These are phyloP conservation scores for Trichogramma pretiosum DNA, from an alignment of 1,140 invertebrate genomes.

Conservation along the genomic window DNA sequence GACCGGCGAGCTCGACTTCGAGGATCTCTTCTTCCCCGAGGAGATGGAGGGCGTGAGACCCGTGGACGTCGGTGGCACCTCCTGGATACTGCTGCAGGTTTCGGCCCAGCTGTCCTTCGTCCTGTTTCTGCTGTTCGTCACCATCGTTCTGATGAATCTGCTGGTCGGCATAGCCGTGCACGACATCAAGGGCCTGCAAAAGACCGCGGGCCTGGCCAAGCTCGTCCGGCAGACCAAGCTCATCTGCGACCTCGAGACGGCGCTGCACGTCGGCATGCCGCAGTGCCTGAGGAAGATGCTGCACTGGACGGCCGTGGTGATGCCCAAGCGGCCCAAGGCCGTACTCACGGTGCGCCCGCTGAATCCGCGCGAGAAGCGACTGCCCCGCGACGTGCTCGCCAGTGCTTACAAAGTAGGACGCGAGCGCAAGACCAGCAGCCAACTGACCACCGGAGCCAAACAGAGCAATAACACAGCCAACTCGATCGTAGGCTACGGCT, in stretches of 20 bases:
- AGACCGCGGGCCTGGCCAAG: conserved; percentile 65
- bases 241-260: conserved; percentile 65
- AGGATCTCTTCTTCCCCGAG: conserved; percentile 51
- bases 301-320: conserved; percentile 63
- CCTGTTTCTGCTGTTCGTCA: conserved; percentile 66
- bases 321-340: conserved; percentile 66
- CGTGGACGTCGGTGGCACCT: conserved; percentile 31
- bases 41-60: conserved; percentile 54
- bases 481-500: conserved; percentile 14
- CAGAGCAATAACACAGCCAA: conserved; percentile 20
- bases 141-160: conserved; percentile 74
- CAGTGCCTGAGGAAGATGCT: conserved; percentile 59
- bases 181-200: conserved; percentile 69
- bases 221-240: conserved; percentile 69
- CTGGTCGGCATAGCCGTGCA: conserved; percentile 72
- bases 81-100: conserved; percentile 53
- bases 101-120: conserved; percentile 67
- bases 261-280: conserved; percentile 60
- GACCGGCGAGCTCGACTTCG: conserved; percentile 74
- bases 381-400: conserved; percentile 66
- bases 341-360: conserved; percentile 70
- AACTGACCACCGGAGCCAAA: conserved; percentile 18
- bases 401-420: conserved; percentile 67
- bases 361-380: conserved; percentile 68
- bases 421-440: conserved; percentile 45